A percentile compares a stretch with the other conserved stretches of the same genome.
phyloP scores from a whole-genome alignment of 2,888 invertebrate species.

The Meta bourneti region DNA sequence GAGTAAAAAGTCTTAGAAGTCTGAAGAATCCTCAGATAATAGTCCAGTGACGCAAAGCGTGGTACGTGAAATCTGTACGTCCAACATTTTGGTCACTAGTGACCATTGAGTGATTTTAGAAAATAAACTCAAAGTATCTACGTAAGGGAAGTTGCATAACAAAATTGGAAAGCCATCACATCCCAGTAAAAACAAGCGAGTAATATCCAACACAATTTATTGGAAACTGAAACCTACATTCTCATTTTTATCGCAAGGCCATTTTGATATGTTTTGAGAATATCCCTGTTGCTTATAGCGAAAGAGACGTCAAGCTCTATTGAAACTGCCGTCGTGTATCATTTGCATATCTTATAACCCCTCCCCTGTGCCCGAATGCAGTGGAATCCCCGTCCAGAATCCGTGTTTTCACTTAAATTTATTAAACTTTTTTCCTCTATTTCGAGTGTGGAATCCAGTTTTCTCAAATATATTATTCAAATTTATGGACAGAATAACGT shows the following conservation, averaged over 20 bases:
- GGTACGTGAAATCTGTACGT: too few species aligned
- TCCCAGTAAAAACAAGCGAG: too few species aligned
- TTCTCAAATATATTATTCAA: slow-evolving; percentile 48
- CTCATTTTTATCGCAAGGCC: background rate
- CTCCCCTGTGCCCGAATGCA: background rate
- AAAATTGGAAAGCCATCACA: too few species aligned
- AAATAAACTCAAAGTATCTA: too few species aligned
- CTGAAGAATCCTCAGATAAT: too few species aligned
- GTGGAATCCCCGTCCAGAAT: background rate
- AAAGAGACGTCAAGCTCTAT: background rate
- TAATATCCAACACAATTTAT: background rate
- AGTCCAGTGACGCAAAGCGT: too few species aligned
- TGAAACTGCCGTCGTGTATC: background rate
- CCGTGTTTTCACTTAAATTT: slow-evolving; percentile 28
- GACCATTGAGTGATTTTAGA: too few species aligned
- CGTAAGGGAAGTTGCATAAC: too few species aligned
- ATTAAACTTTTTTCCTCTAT: slow-evolving; percentile 32
- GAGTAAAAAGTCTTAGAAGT: too few species aligned
- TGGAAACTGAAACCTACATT: background rate
- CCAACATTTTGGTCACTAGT: too few species aligned
- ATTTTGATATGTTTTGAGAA: background rate
- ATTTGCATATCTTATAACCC: background rate
- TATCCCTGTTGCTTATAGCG: background rate
- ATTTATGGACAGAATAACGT: slow-evolving; percentile 11
- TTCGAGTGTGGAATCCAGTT: background rate